phyloP scores from a whole-genome alignment of 2,888 invertebrate species.

The Octodonta nipae region DNA sequence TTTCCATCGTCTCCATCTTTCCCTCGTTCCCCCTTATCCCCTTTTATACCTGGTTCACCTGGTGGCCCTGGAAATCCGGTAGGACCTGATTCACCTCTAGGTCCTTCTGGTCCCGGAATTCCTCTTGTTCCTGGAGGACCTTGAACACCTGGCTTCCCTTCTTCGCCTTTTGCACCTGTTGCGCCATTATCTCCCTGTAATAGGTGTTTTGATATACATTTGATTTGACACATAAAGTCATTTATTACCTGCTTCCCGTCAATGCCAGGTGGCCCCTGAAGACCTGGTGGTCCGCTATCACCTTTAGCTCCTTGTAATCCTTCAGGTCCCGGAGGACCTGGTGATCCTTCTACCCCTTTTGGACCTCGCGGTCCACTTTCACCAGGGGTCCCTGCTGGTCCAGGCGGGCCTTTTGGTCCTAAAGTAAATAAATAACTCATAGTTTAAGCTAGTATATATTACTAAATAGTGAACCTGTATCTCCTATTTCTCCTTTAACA shows the following conservation, averaged over 20 bases:
- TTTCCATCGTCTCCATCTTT: constrained; percentile 63
- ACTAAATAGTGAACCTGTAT: constrained; percentile 25
- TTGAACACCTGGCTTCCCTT: constrained; percentile 54
- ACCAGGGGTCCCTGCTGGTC: constrained; percentile 46
- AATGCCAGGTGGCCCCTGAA: constrained; percentile 53
- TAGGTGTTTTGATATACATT: background rate
- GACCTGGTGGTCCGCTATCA: constrained; percentile 56
- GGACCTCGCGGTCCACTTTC: constrained; percentile 52
- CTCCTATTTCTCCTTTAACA: constrained; percentile 60
- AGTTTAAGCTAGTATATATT: background rate
- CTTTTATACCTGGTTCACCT: constrained; percentile 56
- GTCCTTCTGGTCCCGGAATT: constrained; percentile 54
- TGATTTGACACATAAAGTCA: background rate
- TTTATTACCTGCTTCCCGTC: constrained; percentile 55
- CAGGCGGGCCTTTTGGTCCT: constrained; percentile 52
- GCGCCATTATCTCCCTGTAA: constrained; percentile 57
- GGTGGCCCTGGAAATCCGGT: constrained; percentile 64
- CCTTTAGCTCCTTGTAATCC: constrained; percentile 52
- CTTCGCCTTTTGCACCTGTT: constrained; percentile 67
- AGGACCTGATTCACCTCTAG: constrained; percentile 59
- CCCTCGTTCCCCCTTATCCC: constrained; percentile 62
- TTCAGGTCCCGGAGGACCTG: constrained; percentile 46
- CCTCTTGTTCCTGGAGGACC: constrained; percentile 55
- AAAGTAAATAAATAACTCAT: background rate
- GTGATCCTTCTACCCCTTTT: constrained; percentile 51